Evolutionary conservation across 2,888 invertebrate genomes (phyloP).

Genomic region (Hybos culiciformis): DNA sequence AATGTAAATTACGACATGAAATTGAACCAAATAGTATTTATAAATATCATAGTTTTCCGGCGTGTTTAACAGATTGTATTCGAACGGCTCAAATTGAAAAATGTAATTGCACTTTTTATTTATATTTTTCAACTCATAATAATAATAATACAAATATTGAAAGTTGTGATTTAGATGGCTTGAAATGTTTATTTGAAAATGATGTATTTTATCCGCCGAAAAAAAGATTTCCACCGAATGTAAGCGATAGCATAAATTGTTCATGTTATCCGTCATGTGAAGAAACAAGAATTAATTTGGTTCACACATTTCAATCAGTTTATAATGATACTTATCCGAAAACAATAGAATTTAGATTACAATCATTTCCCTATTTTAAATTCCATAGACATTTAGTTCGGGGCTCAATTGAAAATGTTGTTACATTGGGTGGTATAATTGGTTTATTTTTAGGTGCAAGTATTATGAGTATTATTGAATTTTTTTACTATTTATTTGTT

Average conservation of each 20-base stretch:
- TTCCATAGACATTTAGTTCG: constrained; percentile 39
- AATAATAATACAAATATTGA: constrained; percentile 9
- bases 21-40: constrained; percentile 41
- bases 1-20: constrained; percentile 57
- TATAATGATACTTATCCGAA: constrained; percentile 6
- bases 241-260: constrained; percentile 40
- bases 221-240: constrained; percentile 5
- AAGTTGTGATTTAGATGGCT: constrained; percentile 45
- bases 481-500: constrained; percentile 41
- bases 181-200: constrained; percentile 45
- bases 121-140: not conserved
- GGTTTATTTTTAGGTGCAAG: constrained; percentile 48
- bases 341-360: constrained; percentile 15
- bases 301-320: constrained; percentile 20
- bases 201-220: constrained; percentile 29
- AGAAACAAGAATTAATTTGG: constrained; percentile 47
- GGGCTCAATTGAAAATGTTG: constrained; percentile 34
- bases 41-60: constrained; percentile 54
- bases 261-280: constrained; percentile 55
- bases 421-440: constrained; percentile 45
- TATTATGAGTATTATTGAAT: constrained; percentile 43
- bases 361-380: constrained; percentile 32
- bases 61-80: constrained; percentile 54
- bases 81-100: constrained; percentile 43
- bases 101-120: constrained; percentile 46